phyloP scores from a whole-genome alignment of 2,113 vertebrate species.

The Lophura nycthemera region DNA sequence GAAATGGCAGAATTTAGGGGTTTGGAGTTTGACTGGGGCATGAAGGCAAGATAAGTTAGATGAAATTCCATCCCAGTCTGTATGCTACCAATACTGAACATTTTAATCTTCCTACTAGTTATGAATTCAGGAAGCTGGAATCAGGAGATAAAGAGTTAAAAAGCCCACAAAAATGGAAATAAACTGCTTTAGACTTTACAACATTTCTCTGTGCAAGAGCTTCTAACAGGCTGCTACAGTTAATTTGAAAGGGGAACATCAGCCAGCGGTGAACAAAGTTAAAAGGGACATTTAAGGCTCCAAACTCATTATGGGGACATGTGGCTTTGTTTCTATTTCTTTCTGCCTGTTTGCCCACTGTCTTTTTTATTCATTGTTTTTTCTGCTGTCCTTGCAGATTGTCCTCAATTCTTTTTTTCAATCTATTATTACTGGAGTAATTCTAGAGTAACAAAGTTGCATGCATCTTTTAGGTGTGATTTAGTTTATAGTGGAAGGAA shows the following conservation, averaged over 20 bases:
- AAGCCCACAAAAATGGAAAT: not conserved
- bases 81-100: not conserved
- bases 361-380: not conserved
- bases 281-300: slow-evolving; percentile 38
- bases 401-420: not conserved
- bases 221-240: slow-evolving; percentile 53
- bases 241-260: slow-evolving; percentile 28
- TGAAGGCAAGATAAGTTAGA: not conserved
- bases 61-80: not conserved
- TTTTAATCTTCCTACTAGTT: not conserved
- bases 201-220: slow-evolving; percentile 26
- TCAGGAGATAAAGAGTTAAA: slow-evolving; percentile 28
- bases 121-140: not conserved
- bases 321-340: not conserved
- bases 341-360: not conserved
- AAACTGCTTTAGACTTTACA: slow-evolving; percentile 11
- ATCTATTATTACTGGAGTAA: not conserved
- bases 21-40: not conserved
- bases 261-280: slow-evolving; percentile 51
- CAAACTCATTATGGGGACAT: not conserved
- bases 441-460: not conserved
- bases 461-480: not conserved
- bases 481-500: not conserved
- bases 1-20: not conserved
- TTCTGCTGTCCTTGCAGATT: not conserved